Conservation (phyloP, 1,140 invertebrate species). For the Mya arenaria region DNA sequence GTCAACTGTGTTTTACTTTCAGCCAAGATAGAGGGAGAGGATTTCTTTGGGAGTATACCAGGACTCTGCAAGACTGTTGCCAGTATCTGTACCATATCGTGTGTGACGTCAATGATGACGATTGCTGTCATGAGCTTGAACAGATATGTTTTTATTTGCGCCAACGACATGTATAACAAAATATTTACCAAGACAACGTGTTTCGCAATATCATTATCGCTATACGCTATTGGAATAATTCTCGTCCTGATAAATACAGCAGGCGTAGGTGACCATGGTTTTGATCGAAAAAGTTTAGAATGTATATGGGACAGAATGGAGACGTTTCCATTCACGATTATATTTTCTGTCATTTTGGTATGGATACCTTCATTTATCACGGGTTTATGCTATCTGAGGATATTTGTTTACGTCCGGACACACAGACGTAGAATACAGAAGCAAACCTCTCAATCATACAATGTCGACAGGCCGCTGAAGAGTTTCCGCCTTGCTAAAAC, state of each 20-base stretch:
- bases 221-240: conserved; percentile 59
- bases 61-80: conserved; percentile 70
- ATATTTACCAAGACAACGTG: conserved; percentile 65
- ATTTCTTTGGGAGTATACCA: conserved; percentile 68
- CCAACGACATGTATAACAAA: conserved; percentile 62
- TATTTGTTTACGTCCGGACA: conserved; percentile 16
- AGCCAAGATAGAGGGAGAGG: conserved; percentile 64
- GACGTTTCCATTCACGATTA: conserved; percentile 69
- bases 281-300: conserved; percentile 58
- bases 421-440: not conserved
- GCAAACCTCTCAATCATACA: not conserved
- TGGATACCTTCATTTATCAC: conserved; percentile 68
- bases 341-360: conserved; percentile 68
- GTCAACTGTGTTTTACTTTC: no score
- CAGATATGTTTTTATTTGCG: conserved; percentile 72
- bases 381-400: conserved; percentile 59
- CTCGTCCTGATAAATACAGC: conserved; percentile 63
- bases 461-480: no score
- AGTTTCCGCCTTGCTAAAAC: conserved; percentile 55
- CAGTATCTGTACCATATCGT: conserved; percentile 68
- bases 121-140: conserved; percentile 71
- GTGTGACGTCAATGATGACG: conserved; percentile 67
- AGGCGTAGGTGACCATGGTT: conserved; percentile 70
- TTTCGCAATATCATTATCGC: conserved; percentile 56
- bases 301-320: not conserved